These are phyloP conservation scores for Alcedo atthis DNA, from an alignment of 2,797 vertebrate genomes.

Conservation along the genomic window DNA sequence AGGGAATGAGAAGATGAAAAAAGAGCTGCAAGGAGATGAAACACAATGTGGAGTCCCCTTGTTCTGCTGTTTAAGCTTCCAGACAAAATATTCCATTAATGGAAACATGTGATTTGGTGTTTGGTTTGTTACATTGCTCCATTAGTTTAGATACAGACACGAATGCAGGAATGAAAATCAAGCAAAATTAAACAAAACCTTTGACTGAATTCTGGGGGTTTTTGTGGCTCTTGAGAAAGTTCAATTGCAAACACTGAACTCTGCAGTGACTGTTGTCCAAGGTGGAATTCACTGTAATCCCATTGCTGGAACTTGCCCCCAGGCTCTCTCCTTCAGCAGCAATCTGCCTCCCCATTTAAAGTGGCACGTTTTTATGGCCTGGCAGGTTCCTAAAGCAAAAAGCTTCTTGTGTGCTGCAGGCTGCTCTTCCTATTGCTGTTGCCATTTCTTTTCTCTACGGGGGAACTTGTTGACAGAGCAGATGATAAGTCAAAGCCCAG, in stretches of 20 bases:
- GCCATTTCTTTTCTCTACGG: constrained; percentile 16
- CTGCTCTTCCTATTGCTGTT: background rate
- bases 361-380: background rate
- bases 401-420: background rate
- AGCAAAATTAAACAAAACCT: background rate
- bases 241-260: background rate
- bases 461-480: constrained; percentile 18
- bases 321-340: background rate
- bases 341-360: background rate
- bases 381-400: background rate
- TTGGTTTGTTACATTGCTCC: background rate
- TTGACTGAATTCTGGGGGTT: background rate
- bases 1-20: background rate
- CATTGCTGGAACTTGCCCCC: background rate
- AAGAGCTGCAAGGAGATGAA: background rate
- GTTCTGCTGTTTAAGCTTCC: background rate
- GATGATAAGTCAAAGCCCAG: constrained; percentile 28
- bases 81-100: background rate
- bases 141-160: background rate
- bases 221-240: background rate
- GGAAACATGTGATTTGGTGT: background rate
- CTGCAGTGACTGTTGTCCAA: background rate
- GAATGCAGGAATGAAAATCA: background rate
- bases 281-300: constrained; percentile 16
- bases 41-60: background rate